Evolutionary conservation across 37 sponge, comb jelly and placozoan species (phyloP).

Genomic region (Cladorhizidae sp.): DNA sequence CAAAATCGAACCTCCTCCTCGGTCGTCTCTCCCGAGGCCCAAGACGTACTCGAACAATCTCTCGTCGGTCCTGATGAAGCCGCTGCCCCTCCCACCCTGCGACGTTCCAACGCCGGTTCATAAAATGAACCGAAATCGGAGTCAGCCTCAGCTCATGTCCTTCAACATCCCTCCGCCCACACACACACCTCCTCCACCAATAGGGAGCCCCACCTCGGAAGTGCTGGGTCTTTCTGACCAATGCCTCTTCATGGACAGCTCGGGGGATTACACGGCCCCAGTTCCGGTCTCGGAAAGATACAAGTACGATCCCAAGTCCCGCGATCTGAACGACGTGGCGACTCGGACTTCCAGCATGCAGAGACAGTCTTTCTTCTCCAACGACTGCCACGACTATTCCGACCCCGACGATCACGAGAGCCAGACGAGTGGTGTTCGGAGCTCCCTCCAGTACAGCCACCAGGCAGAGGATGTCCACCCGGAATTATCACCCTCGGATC

Average conservation of each 20-base stretch:
- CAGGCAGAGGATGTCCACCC: conserved; percentile 1
- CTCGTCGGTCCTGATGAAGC: conserved; percentile 1
- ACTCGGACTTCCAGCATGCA: not conserved
- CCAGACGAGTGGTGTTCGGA: not conserved
- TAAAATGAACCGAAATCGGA: not conserved
- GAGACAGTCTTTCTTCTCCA: not conserved
- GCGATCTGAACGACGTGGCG: not conserved
- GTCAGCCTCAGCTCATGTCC: not conserved
- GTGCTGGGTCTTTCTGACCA: too few species aligned
- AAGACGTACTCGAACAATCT: not conserved
- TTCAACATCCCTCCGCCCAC: conserved; percentile 1
- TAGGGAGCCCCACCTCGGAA: not conserved
- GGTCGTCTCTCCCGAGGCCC: not conserved
- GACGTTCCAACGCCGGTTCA: conserved; percentile 7
- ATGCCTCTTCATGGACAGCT: not conserved
- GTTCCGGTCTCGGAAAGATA: not conserved
- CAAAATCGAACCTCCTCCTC: not conserved
- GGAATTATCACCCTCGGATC: not conserved
- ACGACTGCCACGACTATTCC: conserved; percentile 11
- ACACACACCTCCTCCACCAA: conserved; percentile 1
- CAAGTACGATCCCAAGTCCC: conserved; percentile 5
- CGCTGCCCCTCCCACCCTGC: conserved; percentile 8
- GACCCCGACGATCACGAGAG: conserved; percentile 16
- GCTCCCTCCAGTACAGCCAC: not conserved
- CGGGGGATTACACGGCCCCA: conserved; percentile 3